Conservation (phyloP, 1,140 invertebrate species). For the Cryptotermes secundus region DNA sequence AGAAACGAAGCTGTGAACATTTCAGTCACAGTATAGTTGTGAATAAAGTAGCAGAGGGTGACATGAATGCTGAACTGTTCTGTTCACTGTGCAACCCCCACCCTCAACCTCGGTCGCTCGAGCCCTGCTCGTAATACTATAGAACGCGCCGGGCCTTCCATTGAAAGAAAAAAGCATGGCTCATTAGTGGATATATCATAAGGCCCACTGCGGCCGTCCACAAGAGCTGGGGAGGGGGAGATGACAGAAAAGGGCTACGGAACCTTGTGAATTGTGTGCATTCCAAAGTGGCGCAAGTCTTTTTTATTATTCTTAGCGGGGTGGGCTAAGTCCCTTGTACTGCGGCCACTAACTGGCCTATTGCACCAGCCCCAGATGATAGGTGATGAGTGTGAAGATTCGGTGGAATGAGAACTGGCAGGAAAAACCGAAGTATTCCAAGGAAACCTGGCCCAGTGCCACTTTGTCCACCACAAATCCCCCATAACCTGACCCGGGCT, state of each 20-base stretch:
- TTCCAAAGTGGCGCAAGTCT: neutral
- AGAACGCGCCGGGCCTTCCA: neutral
- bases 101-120: neutral
- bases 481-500: too few species aligned
- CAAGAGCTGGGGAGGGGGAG: neutral
- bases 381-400: too few species aligned
- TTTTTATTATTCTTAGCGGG: too few species aligned
- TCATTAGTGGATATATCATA: constrained; percentile 8
- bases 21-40: neutral
- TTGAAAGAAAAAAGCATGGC: constrained; percentile 2
- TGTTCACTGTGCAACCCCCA: neutral
- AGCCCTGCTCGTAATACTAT: neutral
- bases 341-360: too few species aligned
- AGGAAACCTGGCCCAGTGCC: too few species aligned
- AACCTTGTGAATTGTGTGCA: neutral
- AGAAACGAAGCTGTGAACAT: neutral
- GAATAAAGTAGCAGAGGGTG: neutral
- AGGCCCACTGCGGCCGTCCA: neutral
- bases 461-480: too few species aligned
- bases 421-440: too few species aligned
- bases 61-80: neutral
- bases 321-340: too few species aligned
- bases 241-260: neutral
- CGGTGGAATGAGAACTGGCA: too few species aligned
- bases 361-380: too few species aligned